These are phyloP conservation scores for Symphodus melops DNA, from an alignment of 2,113 vertebrate species.

Conservation along the genomic window DNA sequence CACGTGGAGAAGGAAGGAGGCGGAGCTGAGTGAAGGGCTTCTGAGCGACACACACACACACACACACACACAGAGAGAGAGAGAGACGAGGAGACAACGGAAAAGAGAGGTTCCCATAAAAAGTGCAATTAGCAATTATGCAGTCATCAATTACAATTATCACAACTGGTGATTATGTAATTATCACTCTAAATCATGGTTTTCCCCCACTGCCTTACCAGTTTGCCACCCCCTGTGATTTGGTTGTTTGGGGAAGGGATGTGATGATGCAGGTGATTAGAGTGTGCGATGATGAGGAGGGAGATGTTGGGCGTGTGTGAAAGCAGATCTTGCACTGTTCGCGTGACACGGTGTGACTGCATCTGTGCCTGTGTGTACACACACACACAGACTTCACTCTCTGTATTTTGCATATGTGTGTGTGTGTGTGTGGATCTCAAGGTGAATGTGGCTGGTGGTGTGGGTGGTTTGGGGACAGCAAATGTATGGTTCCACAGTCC, in stretches of 20 bases:
- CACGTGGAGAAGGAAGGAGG: conserved; percentile 45
- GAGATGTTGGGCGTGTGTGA: conserved; percentile 49
- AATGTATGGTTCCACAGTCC: conserved; percentile 73
- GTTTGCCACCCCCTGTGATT: conserved; percentile 75
- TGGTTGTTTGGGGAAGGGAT: conserved; percentile 71
- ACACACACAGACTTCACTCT: neutral
- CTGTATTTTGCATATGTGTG: too few relatives aligned
- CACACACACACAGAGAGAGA: too few relatives aligned
- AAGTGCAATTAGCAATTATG: conserved; percentile 80
- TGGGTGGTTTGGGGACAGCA: conserved; percentile 72
- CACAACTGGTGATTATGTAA: conserved; percentile 85
- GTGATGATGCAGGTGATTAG: conserved; percentile 77
- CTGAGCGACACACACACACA: conserved; percentile 43
- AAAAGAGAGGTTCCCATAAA: conserved; percentile 78
- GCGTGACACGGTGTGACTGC: conserved; percentile 10
- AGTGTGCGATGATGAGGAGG: conserved; percentile 59
- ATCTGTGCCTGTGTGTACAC: conserved; percentile 15
- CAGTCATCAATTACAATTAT: conserved; percentile 85
- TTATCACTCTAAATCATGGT: conserved; percentile 84
- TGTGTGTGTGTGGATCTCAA: conserved; percentile 37
- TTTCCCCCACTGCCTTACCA: conserved; percentile 71
- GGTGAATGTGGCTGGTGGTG: conserved; percentile 56
- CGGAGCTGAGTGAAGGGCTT: conserved; percentile 48
- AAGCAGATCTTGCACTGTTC: neutral
- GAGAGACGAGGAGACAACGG: conserved; percentile 61